Evolutionary conservation across 2,888 invertebrate genomes (phyloP), one percentile per base, ranked within the genome.

Genomic region (Piscicola geometra): DNA sequence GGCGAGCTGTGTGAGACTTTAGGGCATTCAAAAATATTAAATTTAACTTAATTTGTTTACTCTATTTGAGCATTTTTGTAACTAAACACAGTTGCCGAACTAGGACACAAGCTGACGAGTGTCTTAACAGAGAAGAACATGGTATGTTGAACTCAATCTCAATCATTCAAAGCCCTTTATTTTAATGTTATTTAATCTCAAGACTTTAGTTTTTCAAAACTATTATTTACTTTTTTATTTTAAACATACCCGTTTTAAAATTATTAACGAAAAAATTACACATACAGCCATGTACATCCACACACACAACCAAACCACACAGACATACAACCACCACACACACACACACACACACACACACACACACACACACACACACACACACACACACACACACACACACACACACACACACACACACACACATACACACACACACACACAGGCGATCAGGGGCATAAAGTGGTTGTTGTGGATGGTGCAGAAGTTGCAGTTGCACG

Each of bases 41-140:
- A 47, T 47, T 47, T 47, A 15, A 47, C 21, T 47, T 9, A 47
- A 47, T 47, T 47, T 47, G 9, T 47, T 32, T 56, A 30, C 60
- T 56, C 15, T 30, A 28, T 47, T 56, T 18, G 32, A 72, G 0
- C n/a, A 50, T 75, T 71, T 33, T 69, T 75, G 56, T 36, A 41
- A 5, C 41, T 28, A 47, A 79, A 85, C 87, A 35, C 85, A 94
- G 95, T 92, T 89, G 92, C 93, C 77, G 93, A 94, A 83, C 87
- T 94, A 60, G 94, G 94, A 85, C 94, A 95, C 83, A 87, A 90
- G 79, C 88, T 93, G 78, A 92, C 93, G 47, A 90, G 90, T 81
- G 90, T 90, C 82, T 86, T 96, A 80, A 89, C 93, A 15, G 91
- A 92, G 81, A 88, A 90, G 69, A 90, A 91, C 83, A 90, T 85